Evolutionary conservation across 2,797 vertebrate species (phyloP), one percentile per base, ranked within the genome.

Genomic region (Pangasius sanitwongsei): DNA sequence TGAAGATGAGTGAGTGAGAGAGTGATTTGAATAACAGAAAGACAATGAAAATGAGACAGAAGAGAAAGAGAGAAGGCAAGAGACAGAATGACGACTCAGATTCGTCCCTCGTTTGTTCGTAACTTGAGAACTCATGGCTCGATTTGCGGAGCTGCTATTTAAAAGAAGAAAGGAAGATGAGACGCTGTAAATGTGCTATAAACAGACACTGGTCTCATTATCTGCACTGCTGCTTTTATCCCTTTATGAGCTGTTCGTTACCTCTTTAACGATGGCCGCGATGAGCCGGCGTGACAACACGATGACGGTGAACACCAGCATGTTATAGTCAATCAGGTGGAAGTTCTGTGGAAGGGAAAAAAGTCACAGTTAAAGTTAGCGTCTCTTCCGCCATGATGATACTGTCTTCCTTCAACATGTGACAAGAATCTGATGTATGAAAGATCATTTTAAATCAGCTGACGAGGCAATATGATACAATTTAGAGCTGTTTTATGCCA

Each of bases 281-380:
- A 99, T 99, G 93, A 99, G 94, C 85, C 99, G 97, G 83, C 99
- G 97, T 23, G 98, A 98, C 93, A 99, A 94, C 88, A 99, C 97
- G 83, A 99, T 98, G 88, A 98, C 89, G 1, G 97, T 99, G 95
- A 99, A 98, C 6, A 97, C 96, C 95, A 99, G 95, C 97, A 99
- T 97, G 94, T 99, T 99, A 95, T 99, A 99, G 95, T 99, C 98
- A 63, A 99, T 99, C 37, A 99, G 97, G 92, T 99, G 98, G 88
- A 99, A 99, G 93, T 99, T 99, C 98, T 99, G 96, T 13, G 90
- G 7, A 37, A 11, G 11, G 4, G 48, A 9, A 72, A 3, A 12
- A n/a, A 53, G 9, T 74, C 23, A 50, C 44, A 44, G 44, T 53
- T 50, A 41, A 34, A 0, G n/a, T 61, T 15, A 25, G 34, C 9